Evolutionary conservation across 2,888 invertebrate genomes (phyloP).

Genomic region (Acanthopleura granulata): DNA sequence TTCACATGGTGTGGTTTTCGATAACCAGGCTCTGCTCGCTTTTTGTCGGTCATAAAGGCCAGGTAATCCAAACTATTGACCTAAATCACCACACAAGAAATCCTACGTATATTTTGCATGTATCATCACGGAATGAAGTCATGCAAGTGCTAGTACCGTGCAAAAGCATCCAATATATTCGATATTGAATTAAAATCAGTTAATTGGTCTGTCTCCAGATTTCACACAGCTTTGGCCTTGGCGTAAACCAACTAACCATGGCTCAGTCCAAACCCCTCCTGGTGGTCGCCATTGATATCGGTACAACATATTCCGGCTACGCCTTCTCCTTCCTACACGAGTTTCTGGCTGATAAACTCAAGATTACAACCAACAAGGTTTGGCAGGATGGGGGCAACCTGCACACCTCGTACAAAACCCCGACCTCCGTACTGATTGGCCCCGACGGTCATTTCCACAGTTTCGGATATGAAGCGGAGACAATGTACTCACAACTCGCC

Average conservation of each 20-base stretch:
- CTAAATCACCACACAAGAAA: too few species aligned
- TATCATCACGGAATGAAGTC: too few species aligned
- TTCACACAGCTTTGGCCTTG: too few species aligned
- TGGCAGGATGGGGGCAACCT: neutral
- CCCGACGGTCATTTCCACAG: neutral
- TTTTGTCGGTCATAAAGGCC: too few species aligned
- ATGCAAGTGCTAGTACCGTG: too few species aligned
- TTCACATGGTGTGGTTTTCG: too few species aligned
- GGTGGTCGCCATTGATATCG: constrained; percentile 73
- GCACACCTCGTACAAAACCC: neutral
- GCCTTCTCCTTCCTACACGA: constrained; percentile 70
- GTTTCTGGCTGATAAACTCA: neutral
- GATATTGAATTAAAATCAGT: too few species aligned
- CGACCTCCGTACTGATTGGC: neutral
- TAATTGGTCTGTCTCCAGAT: too few species aligned
- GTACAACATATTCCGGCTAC: constrained; percentile 73
- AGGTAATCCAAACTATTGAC: too few species aligned
- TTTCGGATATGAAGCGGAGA: neutral
- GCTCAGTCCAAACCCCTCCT: constrained; percentile 52
- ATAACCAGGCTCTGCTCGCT: too few species aligned
- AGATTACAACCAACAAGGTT: neutral
- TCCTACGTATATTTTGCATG: too few species aligned
- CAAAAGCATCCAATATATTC: too few species aligned
- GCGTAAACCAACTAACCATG: neutral
- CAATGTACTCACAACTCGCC: neutral